Conservation (phyloP, 1,140 invertebrate species). For the Dreissena rostriformis region DNA sequence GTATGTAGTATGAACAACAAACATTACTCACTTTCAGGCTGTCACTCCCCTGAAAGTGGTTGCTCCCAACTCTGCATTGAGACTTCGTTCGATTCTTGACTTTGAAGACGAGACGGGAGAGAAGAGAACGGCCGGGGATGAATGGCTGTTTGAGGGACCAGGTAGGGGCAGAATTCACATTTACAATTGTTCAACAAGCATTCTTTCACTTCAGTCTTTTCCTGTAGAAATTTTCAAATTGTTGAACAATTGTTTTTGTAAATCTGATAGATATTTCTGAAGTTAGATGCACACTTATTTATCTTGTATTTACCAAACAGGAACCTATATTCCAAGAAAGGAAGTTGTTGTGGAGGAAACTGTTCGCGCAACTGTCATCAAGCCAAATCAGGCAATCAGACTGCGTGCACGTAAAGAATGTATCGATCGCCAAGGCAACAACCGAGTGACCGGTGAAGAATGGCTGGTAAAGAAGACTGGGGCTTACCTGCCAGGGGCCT, state of each 20-base stretch:
- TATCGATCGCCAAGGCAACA: constrained; percentile 79
- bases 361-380: constrained; percentile 81
- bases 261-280: too few relatives aligned
- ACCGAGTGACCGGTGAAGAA: constrained; percentile 82
- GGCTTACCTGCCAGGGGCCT: constrained; percentile 83
- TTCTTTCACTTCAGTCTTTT: neutral
- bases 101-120: constrained; percentile 80
- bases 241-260: neutral
- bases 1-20: too few relatives aligned
- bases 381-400: constrained; percentile 82
- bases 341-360: constrained; percentile 82
- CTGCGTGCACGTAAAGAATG: constrained; percentile 82
- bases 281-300: neutral
- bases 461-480: constrained; percentile 83
- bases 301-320: constrained; percentile 59
- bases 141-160: constrained; percentile 84
- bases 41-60: constrained; percentile 82
- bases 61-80: constrained; percentile 80
- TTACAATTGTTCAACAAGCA: neutral
- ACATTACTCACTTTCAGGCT: constrained; percentile 62
- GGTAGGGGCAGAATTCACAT: constrained; percentile 68
- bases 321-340: constrained; percentile 83
- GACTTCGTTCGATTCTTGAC: constrained; percentile 80
- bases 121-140: constrained; percentile 82
- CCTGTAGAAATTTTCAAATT: neutral